A percentile compares a stretch with the other conserved stretches of the same genome.
Conservation (phyloP, 2,113 vertebrate species). For the Dinomys branickii region DNA sequence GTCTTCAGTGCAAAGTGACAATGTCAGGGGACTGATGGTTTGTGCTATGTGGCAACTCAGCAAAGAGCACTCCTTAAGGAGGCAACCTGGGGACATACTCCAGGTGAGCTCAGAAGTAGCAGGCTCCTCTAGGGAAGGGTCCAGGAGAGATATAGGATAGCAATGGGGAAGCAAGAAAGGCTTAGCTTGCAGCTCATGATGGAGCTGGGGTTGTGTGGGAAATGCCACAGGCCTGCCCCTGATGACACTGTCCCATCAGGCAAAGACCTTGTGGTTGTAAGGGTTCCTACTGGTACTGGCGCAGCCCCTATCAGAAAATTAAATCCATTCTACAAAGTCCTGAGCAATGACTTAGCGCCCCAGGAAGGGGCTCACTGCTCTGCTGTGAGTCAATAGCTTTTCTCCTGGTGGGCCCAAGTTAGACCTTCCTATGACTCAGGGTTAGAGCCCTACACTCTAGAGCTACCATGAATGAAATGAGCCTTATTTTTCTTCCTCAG, state of each 20-base stretch:
- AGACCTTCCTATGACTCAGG: background rate
- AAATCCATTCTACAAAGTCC: background rate
- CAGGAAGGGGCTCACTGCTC: background rate
- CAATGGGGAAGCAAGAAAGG: rapidly evolving
- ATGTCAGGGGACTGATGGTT: background rate
- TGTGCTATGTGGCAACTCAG: background rate
- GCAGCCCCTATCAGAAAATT: background rate
- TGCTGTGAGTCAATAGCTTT: no score
- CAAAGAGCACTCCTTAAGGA: background rate
- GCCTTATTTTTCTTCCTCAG: background rate
- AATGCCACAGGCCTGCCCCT: background rate
- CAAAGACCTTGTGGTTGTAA: background rate
- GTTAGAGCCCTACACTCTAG: background rate
- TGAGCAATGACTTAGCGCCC: background rate
- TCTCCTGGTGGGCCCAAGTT: background rate
- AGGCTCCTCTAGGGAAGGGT: background rate
- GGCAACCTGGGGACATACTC: background rate
- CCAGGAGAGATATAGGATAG: background rate
- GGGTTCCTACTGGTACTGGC: no score
- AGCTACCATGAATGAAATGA: background rate
- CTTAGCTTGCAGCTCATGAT: background rate
- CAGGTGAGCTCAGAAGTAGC: background rate
- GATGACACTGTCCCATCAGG: no score
- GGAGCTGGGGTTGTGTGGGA: no score
- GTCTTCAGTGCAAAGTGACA: background rate